Evolutionary conservation across 2,888 invertebrate genomes (phyloP), one percentile per base, ranked within the genome.

Genomic region (Acanthopleura granulata): DNA sequence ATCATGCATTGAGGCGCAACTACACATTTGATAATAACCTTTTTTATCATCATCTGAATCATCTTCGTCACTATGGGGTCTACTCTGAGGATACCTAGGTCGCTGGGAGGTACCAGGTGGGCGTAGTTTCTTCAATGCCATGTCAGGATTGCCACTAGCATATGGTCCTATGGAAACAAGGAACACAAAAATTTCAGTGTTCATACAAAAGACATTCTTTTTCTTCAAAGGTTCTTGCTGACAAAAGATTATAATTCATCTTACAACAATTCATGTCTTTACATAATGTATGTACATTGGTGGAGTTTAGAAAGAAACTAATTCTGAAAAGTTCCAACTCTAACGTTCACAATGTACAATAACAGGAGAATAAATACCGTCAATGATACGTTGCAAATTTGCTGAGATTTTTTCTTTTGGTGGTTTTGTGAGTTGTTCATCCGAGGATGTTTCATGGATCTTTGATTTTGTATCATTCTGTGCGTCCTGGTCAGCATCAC

Each of bases 161-260:
- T 84, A 84, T 4, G 84, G 84, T 69, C 84, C 84, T 84, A 77
- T n/a, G 77, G 74, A 49, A 71, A 49, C 73, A 57, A 57, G 1
- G 18, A 57, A 40, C 3, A 40, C 40, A 40, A 40, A 40, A 40
- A 40, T n/a, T n/a, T n/a, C n/a, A 9, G 9, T 6, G 40, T 40
- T 40, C 9, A 40, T 9, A n/a, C n/a, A n/a, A 40, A 40, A 40
- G 40, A 40, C 9, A 40, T 40, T 40, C 40, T 40, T 40, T 9
- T 40, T 40, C 9, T 40, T 40, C 9, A 40, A 40, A 40, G 9
- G 9, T 40, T 40, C 40, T 40, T 40, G 9, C 40, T 9, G 40
- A 40, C 40, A 40, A 9, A 40, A 40, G 9, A 40, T 40, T 6
- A 40, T 40, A 40, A 40, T 40, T 40, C 40, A 3, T 40, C 40